Base-by-base conservation (phyloP, 2,888 invertebrate genomes). In the Eulithis testata region DNA sequence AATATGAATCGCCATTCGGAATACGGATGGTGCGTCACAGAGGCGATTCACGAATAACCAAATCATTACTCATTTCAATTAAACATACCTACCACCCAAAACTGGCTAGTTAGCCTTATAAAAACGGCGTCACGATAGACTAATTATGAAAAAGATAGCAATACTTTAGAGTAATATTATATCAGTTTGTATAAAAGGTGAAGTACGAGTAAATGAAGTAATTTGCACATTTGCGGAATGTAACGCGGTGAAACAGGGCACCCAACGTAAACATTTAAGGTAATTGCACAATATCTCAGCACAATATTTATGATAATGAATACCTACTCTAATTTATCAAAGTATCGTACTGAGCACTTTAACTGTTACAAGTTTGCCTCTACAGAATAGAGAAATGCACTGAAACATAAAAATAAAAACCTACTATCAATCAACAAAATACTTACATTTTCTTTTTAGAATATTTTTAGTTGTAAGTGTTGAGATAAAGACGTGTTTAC, bases 381-480 rank as follows among this genome's bases (percentile, higher is more conserved):
- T 79, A 86, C 82, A 77, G 82, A 84, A 84, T 80, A 79, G 83
- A 83, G 90, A 90, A 90, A 89, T 88, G 90, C 92, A 91, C 92
- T 85, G 86, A 87, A 87, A 90, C 87, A 79, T 31, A 31, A 89
- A 63, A 65, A 66, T 50, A 55, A 60, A 58, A 55, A 66, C 65
- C 4, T 58, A 84, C 4, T 58, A 84, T 86, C 86, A 87, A 81
- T 88, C 83, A 79, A 86, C 85, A 85, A 85, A 72, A 86, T 86
- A 81, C 81, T 84, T 86, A 8, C 8, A 21, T 91, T 88, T 90
- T 90, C 93, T 94, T 93, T 89, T 93, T 94, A 94, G 94, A 89
- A 93, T 91, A 94, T 94, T 94, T 94, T 95, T 94, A 95, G 94
- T 95, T 94, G 79, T 95, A 95, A 95, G 94, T 95, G 95, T 95